Conservation (phyloP, 2,113 vertebrate genomes). For the Dasyprocta punctata region DNA sequence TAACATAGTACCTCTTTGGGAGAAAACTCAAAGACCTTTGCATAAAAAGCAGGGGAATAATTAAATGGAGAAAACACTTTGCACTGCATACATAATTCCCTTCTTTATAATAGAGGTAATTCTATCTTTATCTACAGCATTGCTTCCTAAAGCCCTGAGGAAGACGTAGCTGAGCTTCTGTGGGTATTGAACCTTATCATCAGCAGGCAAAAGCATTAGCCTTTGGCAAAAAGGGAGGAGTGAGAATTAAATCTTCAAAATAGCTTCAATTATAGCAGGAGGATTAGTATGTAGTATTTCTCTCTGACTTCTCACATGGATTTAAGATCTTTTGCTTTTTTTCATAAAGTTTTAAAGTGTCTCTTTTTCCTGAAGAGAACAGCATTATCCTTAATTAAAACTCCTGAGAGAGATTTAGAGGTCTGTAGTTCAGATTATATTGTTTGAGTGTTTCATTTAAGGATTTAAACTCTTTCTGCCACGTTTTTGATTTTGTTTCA, state of each 20-base stretch:
- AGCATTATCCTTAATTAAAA: conserved; percentile 79
- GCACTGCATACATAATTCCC: conserved; percentile 62
- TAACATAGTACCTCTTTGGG: conserved; percentile 24
- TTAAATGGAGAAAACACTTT: conserved; percentile 65
- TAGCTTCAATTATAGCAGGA: conserved; percentile 69
- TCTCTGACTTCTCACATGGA: conserved; percentile 63
- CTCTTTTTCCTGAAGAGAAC: conserved; percentile 67
- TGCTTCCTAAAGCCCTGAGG: conserved; percentile 61
- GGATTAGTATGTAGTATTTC: conserved; percentile 71
- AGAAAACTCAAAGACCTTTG: conserved; percentile 38
- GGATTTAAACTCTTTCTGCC: conserved; percentile 62
- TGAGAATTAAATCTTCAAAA: conserved; percentile 78
- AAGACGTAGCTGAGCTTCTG: conserved; percentile 41
- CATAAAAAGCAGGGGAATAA: conserved; percentile 56
- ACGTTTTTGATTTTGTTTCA: conserved; percentile 72
- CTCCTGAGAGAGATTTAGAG: conserved; percentile 68
- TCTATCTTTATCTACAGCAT: conserved; percentile 62
- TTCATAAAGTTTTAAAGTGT: conserved; percentile 64
- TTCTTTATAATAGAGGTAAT: conserved; percentile 42
- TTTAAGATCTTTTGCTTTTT: conserved; percentile 73
- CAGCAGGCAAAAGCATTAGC: conserved; percentile 69
- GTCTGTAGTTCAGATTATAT: conserved; percentile 53
- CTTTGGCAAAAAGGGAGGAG: conserved; percentile 60
- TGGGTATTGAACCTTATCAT: conserved; percentile 73
- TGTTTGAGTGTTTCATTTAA: conserved; percentile 58